These are phyloP conservation scores for Morinoia aosen DNA, from an alignment of 2,888 invertebrate species.

Conservation along the genomic window DNA sequence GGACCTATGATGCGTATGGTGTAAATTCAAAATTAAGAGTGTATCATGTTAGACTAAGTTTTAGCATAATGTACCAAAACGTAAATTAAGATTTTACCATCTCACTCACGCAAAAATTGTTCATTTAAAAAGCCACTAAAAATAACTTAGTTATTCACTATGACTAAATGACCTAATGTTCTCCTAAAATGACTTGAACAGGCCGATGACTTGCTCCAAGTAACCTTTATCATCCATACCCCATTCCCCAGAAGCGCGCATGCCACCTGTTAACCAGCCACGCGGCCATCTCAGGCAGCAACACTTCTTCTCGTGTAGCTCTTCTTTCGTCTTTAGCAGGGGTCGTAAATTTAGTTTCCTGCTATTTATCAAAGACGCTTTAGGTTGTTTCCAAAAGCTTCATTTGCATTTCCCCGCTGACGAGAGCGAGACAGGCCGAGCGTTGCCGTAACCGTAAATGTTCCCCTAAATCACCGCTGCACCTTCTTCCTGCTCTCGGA, in stretches of 20 bases:
- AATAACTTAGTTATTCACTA: neutral
- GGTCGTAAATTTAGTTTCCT: slow-evolving; percentile 36
- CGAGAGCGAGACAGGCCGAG: neutral
- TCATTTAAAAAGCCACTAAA: too few species aligned
- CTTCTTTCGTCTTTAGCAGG: slow-evolving; percentile 6
- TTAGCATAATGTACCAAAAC: too few species aligned
- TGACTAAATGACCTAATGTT: neutral
- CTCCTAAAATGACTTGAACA: neutral
- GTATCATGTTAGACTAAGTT: too few species aligned
- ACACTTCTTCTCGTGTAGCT: neutral
- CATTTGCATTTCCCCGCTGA: neutral
- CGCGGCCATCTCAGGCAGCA: neutral
- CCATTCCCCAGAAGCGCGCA: neutral
- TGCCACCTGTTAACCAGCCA: neutral
- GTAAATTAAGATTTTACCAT: too few species aligned
- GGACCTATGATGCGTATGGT: too few species aligned
- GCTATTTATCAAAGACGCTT: slow-evolving; percentile 37
- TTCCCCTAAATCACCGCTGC: neutral
- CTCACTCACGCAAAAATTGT: too few species aligned
- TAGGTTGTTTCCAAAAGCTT: slow-evolving; percentile 25
- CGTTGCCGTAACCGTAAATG: slow-evolving; percentile 3
- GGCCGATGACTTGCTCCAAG: neutral
- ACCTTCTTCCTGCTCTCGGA: neutral
- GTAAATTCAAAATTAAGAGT: too few species aligned
- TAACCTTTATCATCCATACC: neutral